Evolutionary conservation across 1,140 invertebrate species (phyloP), one percentile per base, ranked within the genome.

Genomic region (Thaumatotibia leucotreta): DNA sequence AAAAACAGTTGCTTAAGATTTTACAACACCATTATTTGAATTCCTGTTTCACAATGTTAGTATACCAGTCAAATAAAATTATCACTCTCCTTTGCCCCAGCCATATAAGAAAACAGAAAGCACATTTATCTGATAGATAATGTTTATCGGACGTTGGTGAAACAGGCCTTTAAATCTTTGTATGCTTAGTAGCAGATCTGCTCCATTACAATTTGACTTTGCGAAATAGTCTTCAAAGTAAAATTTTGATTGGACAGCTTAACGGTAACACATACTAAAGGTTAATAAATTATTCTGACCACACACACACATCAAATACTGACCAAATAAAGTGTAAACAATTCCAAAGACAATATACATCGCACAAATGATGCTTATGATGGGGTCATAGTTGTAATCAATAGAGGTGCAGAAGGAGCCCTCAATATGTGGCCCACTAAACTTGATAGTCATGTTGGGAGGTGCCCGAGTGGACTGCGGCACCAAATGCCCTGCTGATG

Each of bases 311-410:
- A n/a, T 24, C 20, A 33, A 23, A 66, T 32, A 88, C 89, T 92
- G 82, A 93, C 92, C 93, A 64, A 94, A 92, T 23, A 94, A 69
- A 35, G 92, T 93, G 65, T 93, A 94, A 2, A 93, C 93, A 66
- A 93, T 91, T 20, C 93, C 93, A 76, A 94, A 94, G 2, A 92
- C 77, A 64, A 92, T 88, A 52, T 92, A 92, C 89, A 92, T 92
- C 52, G 88, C 86, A 74, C 91, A 90, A n/a, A 91, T 81, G 4
- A 91, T 67, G 62, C 88, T 86, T 20, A 85, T 79, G 17, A 87
- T 65, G 3, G 88, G 89, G 58, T 92, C 89, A 73, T 91, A 91
- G 73, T 88, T 89, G 67, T 86, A 86, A 69, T 91, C 82, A 62
- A 91, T 82, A 39, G 80, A 77, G 11, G 84, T 84, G 72, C 89